phyloP scores from a whole-genome alignment of 2,113 vertebrate species.

The Phylloscopus trochiloides region DNA sequence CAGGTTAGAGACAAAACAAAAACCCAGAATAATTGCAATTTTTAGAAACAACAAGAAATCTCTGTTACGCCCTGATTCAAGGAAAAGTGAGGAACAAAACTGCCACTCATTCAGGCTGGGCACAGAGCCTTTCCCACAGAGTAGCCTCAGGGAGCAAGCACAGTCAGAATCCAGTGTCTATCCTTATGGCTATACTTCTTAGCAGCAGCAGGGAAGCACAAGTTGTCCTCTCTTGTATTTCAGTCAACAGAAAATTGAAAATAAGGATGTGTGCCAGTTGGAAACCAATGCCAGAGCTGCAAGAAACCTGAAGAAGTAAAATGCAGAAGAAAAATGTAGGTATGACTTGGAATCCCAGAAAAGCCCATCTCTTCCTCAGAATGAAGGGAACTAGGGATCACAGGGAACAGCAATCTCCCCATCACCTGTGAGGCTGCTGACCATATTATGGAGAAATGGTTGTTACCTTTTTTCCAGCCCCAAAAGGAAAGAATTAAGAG shows the following conservation, averaged over 20 bases:
- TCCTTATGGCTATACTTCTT: background rate
- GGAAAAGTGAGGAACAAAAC: background rate
- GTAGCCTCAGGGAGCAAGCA: background rate
- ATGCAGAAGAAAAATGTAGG: background rate
- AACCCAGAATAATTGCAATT: background rate
- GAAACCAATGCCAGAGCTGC: background rate
- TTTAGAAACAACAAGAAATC: background rate
- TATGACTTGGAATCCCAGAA: background rate
- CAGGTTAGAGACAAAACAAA: background rate
- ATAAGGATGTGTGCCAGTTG: background rate
- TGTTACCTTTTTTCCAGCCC: background rate
- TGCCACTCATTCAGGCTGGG: background rate
- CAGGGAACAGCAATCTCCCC: background rate
- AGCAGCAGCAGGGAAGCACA: background rate
- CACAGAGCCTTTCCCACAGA: background rate
- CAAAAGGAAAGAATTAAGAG: background rate
- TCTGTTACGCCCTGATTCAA: rapidly evolving
- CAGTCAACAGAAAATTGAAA: background rate
- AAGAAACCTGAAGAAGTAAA: background rate
- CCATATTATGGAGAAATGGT: background rate
- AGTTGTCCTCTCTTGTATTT: background rate
- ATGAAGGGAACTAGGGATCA: background rate
- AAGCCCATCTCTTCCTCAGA: background rate
- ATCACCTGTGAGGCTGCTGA: background rate
- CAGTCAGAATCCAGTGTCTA: background rate